Percentiles rank a stretch among this genome's conserved stretches.
These are phyloP conservation scores for Epinephelus cyanopodus DNA, from an alignment of 2,113 vertebrate genomes.

Conservation along the genomic window DNA sequence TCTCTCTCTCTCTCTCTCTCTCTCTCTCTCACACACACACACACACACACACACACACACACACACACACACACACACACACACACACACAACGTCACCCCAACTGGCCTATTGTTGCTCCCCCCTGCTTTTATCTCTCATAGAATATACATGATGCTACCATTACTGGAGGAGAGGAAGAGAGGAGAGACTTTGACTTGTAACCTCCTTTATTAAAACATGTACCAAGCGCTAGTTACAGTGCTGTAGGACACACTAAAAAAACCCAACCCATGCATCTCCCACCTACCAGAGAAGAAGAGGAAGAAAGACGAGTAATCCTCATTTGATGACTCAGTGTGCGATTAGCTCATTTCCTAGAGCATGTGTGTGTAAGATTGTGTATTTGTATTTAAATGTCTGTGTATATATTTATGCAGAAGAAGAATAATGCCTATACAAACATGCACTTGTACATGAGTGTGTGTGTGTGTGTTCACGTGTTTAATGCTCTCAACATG, in stretches of 20 bases:
- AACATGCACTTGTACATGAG: not conserved
- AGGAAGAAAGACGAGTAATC: conserved; percentile 20
- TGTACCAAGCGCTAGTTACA: not conserved
- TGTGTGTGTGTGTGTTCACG: not conserved
- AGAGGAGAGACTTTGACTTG: not conserved
- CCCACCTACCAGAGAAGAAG: not conserved
- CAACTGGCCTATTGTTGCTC: conserved; percentile 53
- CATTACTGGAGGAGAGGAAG: conserved; percentile 52
- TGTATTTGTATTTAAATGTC: not conserved
- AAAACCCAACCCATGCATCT: not conserved
- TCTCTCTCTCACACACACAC: not conserved
- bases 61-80: conserved; percentile 4
- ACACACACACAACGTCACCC: not conserved
- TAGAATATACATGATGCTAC: conserved; percentile 75
- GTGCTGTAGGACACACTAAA: not conserved
- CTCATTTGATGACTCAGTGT: conserved; percentile 48
- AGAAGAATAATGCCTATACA: not conserved
- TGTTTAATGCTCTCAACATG: not conserved
- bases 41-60: not conserved
- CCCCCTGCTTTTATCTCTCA: conserved; percentile 71
- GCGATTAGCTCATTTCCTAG: conserved; percentile 38
- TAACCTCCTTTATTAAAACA: not conserved
- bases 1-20: not conserved
- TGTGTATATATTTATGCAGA: not conserved
- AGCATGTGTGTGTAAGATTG: not conserved